Base-by-base conservation (phyloP, 2,113 vertebrate genomes). In the Myrmophylax atrothorax region DNA sequence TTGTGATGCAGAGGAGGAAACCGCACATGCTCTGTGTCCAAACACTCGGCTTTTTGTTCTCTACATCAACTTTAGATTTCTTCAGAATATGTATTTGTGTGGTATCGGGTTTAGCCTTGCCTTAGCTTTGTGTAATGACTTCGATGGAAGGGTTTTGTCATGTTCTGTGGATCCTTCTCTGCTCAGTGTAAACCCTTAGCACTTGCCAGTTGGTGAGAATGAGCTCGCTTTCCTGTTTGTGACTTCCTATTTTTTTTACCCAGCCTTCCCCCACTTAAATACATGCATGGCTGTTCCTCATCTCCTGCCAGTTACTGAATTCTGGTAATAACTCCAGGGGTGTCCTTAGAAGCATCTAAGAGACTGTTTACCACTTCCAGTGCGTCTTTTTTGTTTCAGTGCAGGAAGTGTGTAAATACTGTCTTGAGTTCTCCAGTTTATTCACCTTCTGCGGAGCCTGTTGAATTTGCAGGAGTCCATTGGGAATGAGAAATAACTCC, bases 171-270 rank as follows among this genome's bases (percentile, higher is more conserved):
- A 53, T 82, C 69, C 35, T 91, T 89, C 62, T 69, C 52, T 7
- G 31, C 9, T 92, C 9, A 2, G 9, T 55, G 64, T 77, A 59
- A 67, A 67, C 81, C 82, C 90, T 56, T 29, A 50, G 63, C 72
- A 59, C 42, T 94, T 69, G 74, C 26, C 67, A 53, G 63, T 85
- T 88, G 60, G 46, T 59, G 72, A 84, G 55, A 83, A 92, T 3
- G 38, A 90, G 79, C 76, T 93, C 5, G 9, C 20, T 90, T 97
- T 95, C 90, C 92, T 95, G 90, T 94, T 93, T 40, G 67, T 74
- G 90, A 92, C 92, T 95, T 95, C 90, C 72, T 91, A 40, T 91
- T 87, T 78, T 78, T 68, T 84, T 83, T 69, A 63, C 58, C 7
- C 63, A 35, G 23, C 53, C 55, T 81, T 63, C 37, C 18, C 24